Base-by-base conservation (phyloP, 2,888 invertebrate species). In the Plebejus anna region DNA sequence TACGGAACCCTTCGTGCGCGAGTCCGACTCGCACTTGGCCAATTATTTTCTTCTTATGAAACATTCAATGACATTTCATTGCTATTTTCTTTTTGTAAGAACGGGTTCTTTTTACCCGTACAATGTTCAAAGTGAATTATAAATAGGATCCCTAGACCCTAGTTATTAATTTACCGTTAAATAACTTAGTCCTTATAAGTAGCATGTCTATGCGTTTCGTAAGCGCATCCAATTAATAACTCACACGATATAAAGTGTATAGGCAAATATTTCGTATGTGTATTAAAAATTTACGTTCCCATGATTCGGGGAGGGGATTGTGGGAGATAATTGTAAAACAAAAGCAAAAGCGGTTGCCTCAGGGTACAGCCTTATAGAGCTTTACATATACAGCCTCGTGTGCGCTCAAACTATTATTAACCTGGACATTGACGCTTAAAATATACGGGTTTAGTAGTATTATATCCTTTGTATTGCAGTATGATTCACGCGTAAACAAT, bases 351-450 rank as follows among this genome's bases (percentile, higher is more conserved):
- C 28, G 59, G 59, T 22, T 4, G 66, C 66, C 66, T 32, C 13
- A 13, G 66, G 59, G 7, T n/a, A 7, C 6, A 59, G 22, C 61
- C 66, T 66, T 66, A 66, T 32, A 66, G 4, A 61, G 61, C 61
- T 28, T n/a, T 59, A 59, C 4, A 11, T 36, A 66, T 36, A 66
- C 61, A 11, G 16, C 66, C 66, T 66, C 66, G 13, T 36, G 32
- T 13, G 36, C 28, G 32, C 66, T 66, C 66, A 66, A 32, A 66
- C 66, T 66, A 66, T 66, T 66, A 66, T 66, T 66, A 61, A 61
- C 32, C 66, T 32, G 66, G 66, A 66, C 66, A 36, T 61, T 28
- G 66, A 66, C 61, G 61, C 66, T 66, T 36, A 66, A 61, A 66
- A 36, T 13, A 66, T 13, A 1, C 28, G 66, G 36, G 32, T 13